Base-by-base conservation (phyloP, 2,888 invertebrate species). In the Cataglyphis altisquamis region DNA sequence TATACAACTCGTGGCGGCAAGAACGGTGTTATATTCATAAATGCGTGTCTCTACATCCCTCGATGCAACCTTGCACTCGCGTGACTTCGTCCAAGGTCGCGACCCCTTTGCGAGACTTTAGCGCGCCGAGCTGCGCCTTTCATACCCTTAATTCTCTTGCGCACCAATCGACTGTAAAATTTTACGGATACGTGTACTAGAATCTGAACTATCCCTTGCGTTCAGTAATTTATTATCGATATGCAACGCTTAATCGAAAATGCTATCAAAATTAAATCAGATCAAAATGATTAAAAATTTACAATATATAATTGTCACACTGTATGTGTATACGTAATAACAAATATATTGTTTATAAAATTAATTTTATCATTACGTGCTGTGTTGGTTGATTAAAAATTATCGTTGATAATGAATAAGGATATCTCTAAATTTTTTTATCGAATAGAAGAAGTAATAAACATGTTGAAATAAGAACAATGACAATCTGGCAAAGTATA, bases 51-150 rank as follows among this genome's bases (percentile, higher is more conserved):
- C 55, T 39, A 73, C 48, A 73, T 55, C 74, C 55, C 64, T 68
- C 25, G 41, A 39, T 67, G 12, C 80, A 83, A 80, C 83, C 83
- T 84, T 80, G 85, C 73, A 83, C 73, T 82, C 75, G 85, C 84
- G 84, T 86, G 85, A 82, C 84, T 84, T 86, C 67, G 60, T 66
- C 39, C 84, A 86, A 84, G 84, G 81, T 66, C 84, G 66, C 64
- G 63, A 75, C 70, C 57, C 68, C 62, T 74, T 29, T 29, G n/a
- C 21, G 67, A 83, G 67, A 78, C 67, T 80, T 52, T 21, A 68
- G 41, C 32, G n/a, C 52, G 78, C 5, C 4, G 68, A 68, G 60
- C 55, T 45, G 36, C 41, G 29, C 29, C 29, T 62, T 25, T 77
- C 25, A 57, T 80, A 80, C 80, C 57, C 63, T 82, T 80, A 82